Evolutionary conservation across 2,113 vertebrate genomes (phyloP).

Genomic region (Thalassoma bifasciatum): DNA sequence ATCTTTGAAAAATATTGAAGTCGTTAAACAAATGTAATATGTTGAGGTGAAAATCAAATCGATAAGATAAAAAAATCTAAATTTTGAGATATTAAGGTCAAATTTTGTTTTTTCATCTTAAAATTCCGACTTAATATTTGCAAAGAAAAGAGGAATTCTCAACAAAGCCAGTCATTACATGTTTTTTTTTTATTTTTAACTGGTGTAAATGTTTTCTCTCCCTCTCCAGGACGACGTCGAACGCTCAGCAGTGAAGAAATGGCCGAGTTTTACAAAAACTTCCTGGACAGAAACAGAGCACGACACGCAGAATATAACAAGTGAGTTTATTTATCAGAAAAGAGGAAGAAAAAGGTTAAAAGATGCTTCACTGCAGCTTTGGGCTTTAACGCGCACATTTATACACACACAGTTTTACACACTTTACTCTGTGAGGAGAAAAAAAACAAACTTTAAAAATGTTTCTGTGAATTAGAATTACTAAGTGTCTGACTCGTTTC

Average conservation of each 20-base stretch:
- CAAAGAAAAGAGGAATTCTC: no score
- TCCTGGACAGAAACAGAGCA: constrained; percentile 89
- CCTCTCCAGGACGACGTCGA: constrained; percentile 85
- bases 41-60: no score
- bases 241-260: constrained; percentile 90
- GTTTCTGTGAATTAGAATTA: constrained; percentile 21
- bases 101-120: no score
- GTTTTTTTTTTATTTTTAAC: no score
- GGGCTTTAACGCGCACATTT: not conserved
- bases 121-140: no score
- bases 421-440: not conserved
- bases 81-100: no score
- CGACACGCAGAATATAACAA: constrained; percentile 93
- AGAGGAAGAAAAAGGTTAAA: not conserved
- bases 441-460: constrained; percentile 18
- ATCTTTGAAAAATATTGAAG: no score
- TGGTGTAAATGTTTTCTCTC: constrained; percentile 25
- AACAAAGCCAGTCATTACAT: no score
- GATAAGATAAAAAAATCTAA: no score
- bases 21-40: no score
- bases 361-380: not conserved
- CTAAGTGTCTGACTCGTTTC: constrained; percentile 13
- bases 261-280: constrained; percentile 94
- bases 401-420: no score
- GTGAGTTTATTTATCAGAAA: constrained; percentile 77